Base-by-base conservation (phyloP, 2,113 vertebrate genomes). In the Syngnathoides biaculeatus region DNA sequence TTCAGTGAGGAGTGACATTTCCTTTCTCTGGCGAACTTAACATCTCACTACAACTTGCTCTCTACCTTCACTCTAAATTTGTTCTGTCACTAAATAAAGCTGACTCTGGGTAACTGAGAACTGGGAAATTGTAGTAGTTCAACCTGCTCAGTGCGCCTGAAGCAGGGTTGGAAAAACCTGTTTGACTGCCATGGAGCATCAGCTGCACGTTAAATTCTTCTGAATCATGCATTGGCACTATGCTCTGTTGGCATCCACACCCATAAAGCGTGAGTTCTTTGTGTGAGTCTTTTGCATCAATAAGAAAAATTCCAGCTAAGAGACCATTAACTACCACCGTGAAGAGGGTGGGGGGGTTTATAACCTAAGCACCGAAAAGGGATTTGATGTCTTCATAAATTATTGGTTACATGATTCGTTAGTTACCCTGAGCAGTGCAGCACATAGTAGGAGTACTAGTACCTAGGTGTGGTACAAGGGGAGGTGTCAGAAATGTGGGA, bases 141-240 rank as follows among this genome's bases (percentile, higher is more conserved):
- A 75, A 79, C 80, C 73, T 73, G 72, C 73, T 65, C 82, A 66
- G 65, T 64, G 69, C 42, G 74, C 77, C 87, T 87, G 81, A 82
- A 88, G 87, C 78, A 77, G 76, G 78, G 78, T 79, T 77, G 80
- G 73, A 79, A 83, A 88, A 86, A 87, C 80, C 84, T 85, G 86
- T 77, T 80, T 78, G 79, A 79, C 86, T 91, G 89, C 88, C 87
- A 89, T 85, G 84, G 71, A 87, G 86, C 84, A 87, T 90, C 90
- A 90, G 87, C 84, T 70, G 71, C 87, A 88, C 11, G 82, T 86
- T 90, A 89, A 88, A 84, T 78, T 73, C 82, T 75, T 83, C 82
- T 89, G 86, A 89, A 81, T 87, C 82, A 85, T 81, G 86, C 85
- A 79, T 83, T 56, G 80, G 62, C 74, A 81, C 82, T 71, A 77